These are phyloP conservation scores for Arenicola marina DNA, from an alignment of 2,888 invertebrate genomes.

Conservation along the genomic window DNA sequence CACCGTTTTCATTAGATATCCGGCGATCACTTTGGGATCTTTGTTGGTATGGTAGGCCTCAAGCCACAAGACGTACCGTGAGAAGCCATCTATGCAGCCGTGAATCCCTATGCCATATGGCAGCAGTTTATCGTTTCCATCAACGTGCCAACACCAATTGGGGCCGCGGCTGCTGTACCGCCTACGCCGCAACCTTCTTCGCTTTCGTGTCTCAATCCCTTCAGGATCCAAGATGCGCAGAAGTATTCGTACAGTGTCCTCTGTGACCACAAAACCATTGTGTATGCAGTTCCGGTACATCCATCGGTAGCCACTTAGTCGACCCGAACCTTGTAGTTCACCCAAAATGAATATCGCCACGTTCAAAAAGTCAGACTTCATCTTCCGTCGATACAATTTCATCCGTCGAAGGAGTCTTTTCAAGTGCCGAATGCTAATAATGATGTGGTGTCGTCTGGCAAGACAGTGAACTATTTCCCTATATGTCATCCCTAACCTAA, in stretches of 20 bases:
- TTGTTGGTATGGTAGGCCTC: neutral
- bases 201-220: neutral
- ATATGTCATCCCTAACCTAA: no score
- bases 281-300: neutral
- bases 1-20: neutral
- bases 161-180: neutral
- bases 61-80: neutral
- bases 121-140: neutral
- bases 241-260: neutral
- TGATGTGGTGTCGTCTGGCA: no score
- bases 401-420: neutral
- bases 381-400: neutral
- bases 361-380: neutral
- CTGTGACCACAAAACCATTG: neutral
- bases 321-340: neutral
- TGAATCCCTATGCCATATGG: neutral
- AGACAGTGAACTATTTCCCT: no score
- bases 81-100: neutral
- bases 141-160: neutral
- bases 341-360: neutral
- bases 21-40: neutral
- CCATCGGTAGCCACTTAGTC: neutral
- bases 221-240: neutral
- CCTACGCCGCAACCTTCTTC: neutral
- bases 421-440: neutral